A percentile compares a stretch with the other conserved stretches of the same genome.
phyloP scores from a whole-genome alignment of 2,888 invertebrate genomes.

The Halocaridina rubra region DNA sequence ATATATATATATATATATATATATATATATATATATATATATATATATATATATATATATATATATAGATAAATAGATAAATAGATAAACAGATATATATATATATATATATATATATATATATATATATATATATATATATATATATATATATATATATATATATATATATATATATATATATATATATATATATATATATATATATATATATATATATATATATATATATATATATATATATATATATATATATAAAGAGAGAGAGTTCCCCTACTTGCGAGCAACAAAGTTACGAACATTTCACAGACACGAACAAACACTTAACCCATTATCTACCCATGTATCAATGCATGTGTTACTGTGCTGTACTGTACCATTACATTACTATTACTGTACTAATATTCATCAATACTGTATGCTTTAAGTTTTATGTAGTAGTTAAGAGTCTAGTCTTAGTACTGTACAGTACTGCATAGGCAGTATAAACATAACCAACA shows the following conservation, averaged over 20 bases:
- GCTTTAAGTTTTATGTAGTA: too few relatives aligned
- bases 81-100: conserved; percentile 21
- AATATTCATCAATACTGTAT: too few relatives aligned
- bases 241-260: conserved; percentile 9
- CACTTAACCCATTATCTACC: too few relatives aligned
- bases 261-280: too few relatives aligned
- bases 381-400: too few relatives aligned
- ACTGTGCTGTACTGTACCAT: too few relatives aligned
- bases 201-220: background rate
- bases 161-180: background rate
- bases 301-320: too few relatives aligned
- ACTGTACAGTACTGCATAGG: too few relatives aligned
- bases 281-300: too few relatives aligned
- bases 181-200: conserved; percentile 4
- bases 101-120: conserved; percentile 31
- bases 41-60: background rate
- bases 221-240: conserved; percentile 20
- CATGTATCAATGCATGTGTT: too few relatives aligned
- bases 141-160: conserved; percentile 9
- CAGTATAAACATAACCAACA: too few relatives aligned
- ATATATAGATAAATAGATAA: conserved; percentile 12
- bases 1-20: conserved; percentile 18
- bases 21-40: conserved; percentile 21
- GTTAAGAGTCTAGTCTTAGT: too few relatives aligned
- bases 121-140: conserved; percentile 31